These are phyloP conservation scores for Barypeithes pellucidus DNA, from an alignment of 2,888 invertebrate genomes.

Conservation along the genomic window DNA sequence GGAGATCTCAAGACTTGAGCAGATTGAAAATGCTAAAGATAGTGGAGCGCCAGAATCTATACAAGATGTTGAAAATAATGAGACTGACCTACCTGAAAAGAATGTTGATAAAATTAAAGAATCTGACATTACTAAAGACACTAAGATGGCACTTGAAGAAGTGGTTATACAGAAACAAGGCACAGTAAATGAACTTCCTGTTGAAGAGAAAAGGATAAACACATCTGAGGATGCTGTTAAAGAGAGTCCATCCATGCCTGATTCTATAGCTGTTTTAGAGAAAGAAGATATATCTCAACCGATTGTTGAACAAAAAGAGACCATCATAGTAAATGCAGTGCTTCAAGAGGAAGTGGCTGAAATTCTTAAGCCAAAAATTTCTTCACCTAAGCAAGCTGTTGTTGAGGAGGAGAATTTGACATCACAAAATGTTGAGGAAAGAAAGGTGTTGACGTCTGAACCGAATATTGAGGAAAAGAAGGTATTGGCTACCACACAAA, in stretches of 20 bases:
- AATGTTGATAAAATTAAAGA: not conserved
- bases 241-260: not conserved
- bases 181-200: not conserved
- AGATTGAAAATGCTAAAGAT: not conserved
- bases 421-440: not conserved
- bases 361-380: not conserved
- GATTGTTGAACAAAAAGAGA: not conserved
- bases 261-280: not conserved
- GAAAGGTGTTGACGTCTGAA: not conserved
- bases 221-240: not conserved
- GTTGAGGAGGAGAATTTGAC: not conserved
- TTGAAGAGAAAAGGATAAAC: not conserved
- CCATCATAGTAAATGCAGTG: not conserved
- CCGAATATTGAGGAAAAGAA: not conserved
- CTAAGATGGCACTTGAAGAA: not conserved
- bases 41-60: not conserved
- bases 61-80: not conserved
- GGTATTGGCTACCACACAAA: not conserved
- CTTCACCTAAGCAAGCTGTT: not conserved
- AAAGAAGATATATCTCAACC: not conserved
- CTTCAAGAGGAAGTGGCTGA: not conserved
- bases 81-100: not conserved
- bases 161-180: conserved; percentile 11
- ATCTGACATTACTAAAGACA: not conserved
- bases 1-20: not conserved